Base-by-base conservation (phyloP, 1,140 invertebrate species). In the Centruroides sculpturatus region DNA sequence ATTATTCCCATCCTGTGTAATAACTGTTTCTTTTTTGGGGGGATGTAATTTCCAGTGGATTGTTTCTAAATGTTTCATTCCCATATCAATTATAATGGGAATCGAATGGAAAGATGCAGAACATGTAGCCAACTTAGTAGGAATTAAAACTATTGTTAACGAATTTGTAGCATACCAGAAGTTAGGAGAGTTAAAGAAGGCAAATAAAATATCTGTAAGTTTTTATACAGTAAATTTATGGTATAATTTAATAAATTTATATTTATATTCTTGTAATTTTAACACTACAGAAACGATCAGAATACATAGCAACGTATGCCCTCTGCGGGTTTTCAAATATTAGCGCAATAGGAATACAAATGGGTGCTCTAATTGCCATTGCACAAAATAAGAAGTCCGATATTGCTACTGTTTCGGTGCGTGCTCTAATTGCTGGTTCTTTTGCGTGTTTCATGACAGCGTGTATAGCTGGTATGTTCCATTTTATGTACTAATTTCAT, bases 301-400 rank as follows among this genome's bases (percentile, higher is more conserved):
- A 85, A 67, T 81, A 84, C 3, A 89, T 98, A 47, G 85, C 91
- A 0, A 98, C 94, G 0, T 98, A 87, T 71, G 88, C 93, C 0
- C 80, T 98, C 9, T 98, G 93, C 71, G 92, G 93, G 0, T 99
- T 98, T 76, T 85, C 92, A 0, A 98, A 98, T 79, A 85, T 93
- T 5, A 81, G 83, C 1, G 89, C 91, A 0, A 81, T 96, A 36
- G 92, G 92, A 4, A 92, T 95, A 52, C 82, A 90, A 71, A 80
- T 98, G 7, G 91, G 90, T 0, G 80, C 81, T 0, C 72, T 98
- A 23, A 76, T 81, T 0, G 80, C 84, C 3, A 78, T 98, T 75
- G 84, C 86, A 0, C 92, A 93, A 0, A 76, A 81, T 3, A 82
- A 87, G 64, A 80, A 82, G 62, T 68, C 77, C 4, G 79, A 83